Evolutionary conservation across 92 coral and sea anemone genomes (phyloP).

Genomic region (Siderastrea radians): DNA sequence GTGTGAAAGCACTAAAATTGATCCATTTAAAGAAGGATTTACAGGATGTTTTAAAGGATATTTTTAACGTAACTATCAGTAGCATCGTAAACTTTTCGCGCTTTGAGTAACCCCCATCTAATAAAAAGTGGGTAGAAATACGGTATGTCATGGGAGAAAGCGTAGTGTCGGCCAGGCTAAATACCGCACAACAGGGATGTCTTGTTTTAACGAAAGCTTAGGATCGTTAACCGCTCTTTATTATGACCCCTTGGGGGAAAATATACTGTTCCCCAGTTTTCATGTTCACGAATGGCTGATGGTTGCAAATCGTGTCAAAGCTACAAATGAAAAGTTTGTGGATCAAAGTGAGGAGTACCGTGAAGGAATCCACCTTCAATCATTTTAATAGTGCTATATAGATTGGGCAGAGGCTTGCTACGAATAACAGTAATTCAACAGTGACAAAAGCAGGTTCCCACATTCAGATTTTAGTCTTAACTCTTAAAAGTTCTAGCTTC

Average conservation of each 20-base stretch:
- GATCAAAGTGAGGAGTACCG: neutral
- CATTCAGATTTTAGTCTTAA: too few relatives aligned
- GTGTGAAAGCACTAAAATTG: slow-evolving; percentile 2
- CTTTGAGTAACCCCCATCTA: neutral
- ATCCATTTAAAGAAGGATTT: neutral
- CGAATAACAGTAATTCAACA: too few relatives aligned
- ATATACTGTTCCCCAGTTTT: slow-evolving; percentile 26
- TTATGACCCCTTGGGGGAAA: slow-evolving; percentile 8
- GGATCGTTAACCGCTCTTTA: slow-evolving; percentile 16
- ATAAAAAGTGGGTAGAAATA: neutral
- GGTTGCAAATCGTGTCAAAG: slow-evolving; percentile 24
- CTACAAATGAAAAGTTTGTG: neutral
- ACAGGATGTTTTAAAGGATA: too few relatives aligned
- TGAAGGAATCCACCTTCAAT: neutral
- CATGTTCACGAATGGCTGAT: slow-evolving; percentile 14
- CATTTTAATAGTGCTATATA: slow-evolving; percentile 28
- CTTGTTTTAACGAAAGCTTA: slow-evolving; percentile 7
- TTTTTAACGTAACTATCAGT: neutral
- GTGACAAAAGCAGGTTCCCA: too few relatives aligned
- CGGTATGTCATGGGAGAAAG: slow-evolving; percentile 16
- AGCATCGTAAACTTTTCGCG: slow-evolving; percentile 19
- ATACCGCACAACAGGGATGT: neutral
- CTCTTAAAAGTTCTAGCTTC: too few relatives aligned
- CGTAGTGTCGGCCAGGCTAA: slow-evolving; percentile 26
- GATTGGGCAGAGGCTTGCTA: too few relatives aligned